Evolutionary conservation across 2,888 invertebrate genomes (phyloP), one percentile per base, ranked within the genome.

Genomic region (Tipula vernalis): DNA sequence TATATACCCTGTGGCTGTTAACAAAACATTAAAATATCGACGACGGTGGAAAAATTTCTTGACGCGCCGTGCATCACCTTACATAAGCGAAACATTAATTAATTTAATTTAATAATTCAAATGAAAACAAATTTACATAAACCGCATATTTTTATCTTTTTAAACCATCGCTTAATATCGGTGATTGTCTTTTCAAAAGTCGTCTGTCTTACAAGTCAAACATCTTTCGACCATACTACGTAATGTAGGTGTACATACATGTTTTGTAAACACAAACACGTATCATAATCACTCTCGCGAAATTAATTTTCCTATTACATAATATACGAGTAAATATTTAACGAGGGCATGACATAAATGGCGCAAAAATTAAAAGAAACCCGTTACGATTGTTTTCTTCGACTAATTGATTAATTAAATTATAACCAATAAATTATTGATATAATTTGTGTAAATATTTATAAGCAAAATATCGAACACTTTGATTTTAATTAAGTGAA

Each of bases 401-500:
- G 39, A 0, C 6, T 39, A 6, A 6, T 6, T 39, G 6, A 71
- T 28, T 71, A 71, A 71, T 71, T 71, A 28, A 44, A 71, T 71
- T 6, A 6, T 15, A 18, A 3, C 51, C 51, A 57, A 57, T 57
- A 57, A 57, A 57, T 57, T 44, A 12, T 44, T 44, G 3, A 10
- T 44, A 10, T 44, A 39, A 6, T 44, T 44, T 42, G n/a, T 51
- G 51, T 71, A 8, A 28, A 71, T 71, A 18, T 71, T 8, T 18
- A 51, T 51, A 10, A n/a, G 51, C n/a, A 15, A 42, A 51, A 51
- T 15, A 15, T 5, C 2, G 28, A 71, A 71, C 71, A 71, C 71
- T 71, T 71, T 71, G 71, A 71, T 71, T 71, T 51, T 71, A 71
- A 71, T 71, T 71, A 71, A 71, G 71, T 71, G 71, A 71, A 71